These are phyloP conservation scores for Eupithecia tripunctaria DNA, from an alignment of 2,888 invertebrate genomes.

Conservation along the genomic window DNA sequence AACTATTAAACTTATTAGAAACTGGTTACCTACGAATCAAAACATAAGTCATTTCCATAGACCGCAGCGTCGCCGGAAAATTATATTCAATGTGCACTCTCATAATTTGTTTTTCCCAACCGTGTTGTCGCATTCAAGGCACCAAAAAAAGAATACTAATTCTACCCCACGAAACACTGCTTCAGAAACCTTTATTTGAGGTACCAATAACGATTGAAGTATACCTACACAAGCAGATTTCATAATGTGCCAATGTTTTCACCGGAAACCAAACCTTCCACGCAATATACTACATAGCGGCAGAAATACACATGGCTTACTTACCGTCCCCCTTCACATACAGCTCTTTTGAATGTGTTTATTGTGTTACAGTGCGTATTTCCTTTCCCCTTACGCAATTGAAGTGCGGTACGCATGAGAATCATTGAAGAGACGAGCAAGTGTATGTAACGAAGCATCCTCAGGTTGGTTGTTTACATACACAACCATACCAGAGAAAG, in stretches of 20 bases:
- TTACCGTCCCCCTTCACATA: not conserved
- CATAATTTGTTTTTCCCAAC: no score
- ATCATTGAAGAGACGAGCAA: not conserved
- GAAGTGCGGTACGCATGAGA: not conserved
- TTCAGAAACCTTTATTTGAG: not conserved
- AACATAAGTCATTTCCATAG: no score
- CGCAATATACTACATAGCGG: not conserved
- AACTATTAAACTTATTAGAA: no score
- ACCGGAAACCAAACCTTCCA: not conserved
- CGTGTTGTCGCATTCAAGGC: no score
- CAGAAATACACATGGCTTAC: not conserved
- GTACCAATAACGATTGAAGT: not conserved
- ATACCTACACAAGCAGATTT: not conserved
- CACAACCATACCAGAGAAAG: not conserved
- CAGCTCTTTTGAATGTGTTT: not conserved
- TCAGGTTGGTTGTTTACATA: not conserved
- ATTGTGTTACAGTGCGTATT: conserved; percentile 1
- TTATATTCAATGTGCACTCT: no score
- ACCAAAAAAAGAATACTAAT: no score
- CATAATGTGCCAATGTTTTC: not conserved
- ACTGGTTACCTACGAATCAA: no score
- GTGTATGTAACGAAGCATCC: not conserved
- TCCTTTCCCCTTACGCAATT: conserved; percentile 1
- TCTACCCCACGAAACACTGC: not conserved
- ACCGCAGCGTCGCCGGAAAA: no score